Conservation (phyloP, 2,888 invertebrate genomes). For the Hanleya hanleyi region DNA sequence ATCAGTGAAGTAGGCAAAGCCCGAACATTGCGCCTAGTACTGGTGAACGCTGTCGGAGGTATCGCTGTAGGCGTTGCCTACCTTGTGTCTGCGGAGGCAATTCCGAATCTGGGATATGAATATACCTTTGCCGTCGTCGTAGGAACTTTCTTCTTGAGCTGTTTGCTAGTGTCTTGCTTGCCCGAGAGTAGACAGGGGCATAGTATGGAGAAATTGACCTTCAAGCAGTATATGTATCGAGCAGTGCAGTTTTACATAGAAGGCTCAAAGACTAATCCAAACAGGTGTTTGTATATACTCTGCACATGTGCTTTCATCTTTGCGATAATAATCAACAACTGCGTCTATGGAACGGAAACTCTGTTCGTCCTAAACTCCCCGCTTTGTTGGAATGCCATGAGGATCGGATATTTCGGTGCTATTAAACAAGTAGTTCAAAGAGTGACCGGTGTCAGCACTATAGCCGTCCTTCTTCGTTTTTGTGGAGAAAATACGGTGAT, state of each 20-base stretch:
- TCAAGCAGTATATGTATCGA: conserved; percentile 11
- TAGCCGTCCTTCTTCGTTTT: conserved; percentile 36
- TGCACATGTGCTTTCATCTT: conserved; percentile 31
- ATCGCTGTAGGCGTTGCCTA: neutral
- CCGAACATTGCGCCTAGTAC: conserved; percentile 33
- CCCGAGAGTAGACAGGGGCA: conserved; percentile 32
- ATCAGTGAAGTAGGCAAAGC: conserved; percentile 27
- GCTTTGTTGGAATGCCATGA: conserved; percentile 44
- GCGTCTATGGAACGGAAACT: conserved; percentile 37
- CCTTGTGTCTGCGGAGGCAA: conserved; percentile 30
- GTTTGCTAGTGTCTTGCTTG: conserved; percentile 19
- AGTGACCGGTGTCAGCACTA: conserved; percentile 32
- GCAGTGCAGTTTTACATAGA: conserved; percentile 33
- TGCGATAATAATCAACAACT: conserved; percentile 24
- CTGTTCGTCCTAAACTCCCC: conserved; percentile 40
- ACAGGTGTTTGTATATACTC: conserved; percentile 41
- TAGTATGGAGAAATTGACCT: conserved; percentile 9
- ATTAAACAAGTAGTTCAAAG: conserved; percentile 22
- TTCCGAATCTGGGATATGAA: conserved; percentile 34
- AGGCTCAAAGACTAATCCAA: conserved; percentile 24
- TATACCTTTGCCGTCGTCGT: conserved; percentile 30
- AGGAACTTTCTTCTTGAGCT: conserved; percentile 1
- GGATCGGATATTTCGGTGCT: conserved; percentile 38
- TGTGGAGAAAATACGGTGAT: conserved; percentile 39
- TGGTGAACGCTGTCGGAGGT: neutral